Conservation (phyloP, 2,888 invertebrate species). For the Aporophyla lueneburgensis region DNA sequence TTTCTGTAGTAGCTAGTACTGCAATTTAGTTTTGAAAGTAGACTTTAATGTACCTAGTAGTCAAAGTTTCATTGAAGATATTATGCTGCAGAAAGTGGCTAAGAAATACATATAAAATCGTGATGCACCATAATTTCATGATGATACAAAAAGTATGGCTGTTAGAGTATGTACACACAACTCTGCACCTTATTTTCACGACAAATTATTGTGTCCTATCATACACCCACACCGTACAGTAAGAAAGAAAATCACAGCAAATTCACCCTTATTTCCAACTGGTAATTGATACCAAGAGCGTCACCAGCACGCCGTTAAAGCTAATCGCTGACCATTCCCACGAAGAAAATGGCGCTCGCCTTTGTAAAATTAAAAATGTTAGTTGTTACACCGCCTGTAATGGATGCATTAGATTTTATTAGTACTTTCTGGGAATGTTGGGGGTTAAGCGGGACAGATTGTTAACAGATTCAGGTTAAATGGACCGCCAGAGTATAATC, state of each 20-base stretch:
- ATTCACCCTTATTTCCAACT: slow-evolving; percentile 33
- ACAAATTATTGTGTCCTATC: neutral
- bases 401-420: slow-evolving; percentile 54
- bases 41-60: no score
- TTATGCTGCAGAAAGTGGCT: no score
- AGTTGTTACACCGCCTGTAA: slow-evolving; percentile 33
- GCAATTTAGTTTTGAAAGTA: no score
- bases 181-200: no score
- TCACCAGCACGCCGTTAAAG: slow-evolving; percentile 59
- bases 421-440: slow-evolving; percentile 28
- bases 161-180: no score
- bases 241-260: slow-evolving; percentile 1
- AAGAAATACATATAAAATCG: no score
- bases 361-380: slow-evolving; percentile 60
- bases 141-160: no score
- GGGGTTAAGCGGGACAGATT: slow-evolving; percentile 23
- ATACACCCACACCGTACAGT: neutral
- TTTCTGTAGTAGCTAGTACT: no score
- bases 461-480: slow-evolving; percentile 18
- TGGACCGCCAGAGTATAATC: neutral
- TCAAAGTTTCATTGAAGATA: no score
- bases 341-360: slow-evolving; percentile 45
- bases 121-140: no score
- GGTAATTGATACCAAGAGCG: slow-evolving; percentile 61
- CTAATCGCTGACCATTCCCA: slow-evolving; percentile 54